phyloP scores from a whole-genome alignment of 2,113 vertebrate species.

The Odontesthes bonariensis region DNA sequence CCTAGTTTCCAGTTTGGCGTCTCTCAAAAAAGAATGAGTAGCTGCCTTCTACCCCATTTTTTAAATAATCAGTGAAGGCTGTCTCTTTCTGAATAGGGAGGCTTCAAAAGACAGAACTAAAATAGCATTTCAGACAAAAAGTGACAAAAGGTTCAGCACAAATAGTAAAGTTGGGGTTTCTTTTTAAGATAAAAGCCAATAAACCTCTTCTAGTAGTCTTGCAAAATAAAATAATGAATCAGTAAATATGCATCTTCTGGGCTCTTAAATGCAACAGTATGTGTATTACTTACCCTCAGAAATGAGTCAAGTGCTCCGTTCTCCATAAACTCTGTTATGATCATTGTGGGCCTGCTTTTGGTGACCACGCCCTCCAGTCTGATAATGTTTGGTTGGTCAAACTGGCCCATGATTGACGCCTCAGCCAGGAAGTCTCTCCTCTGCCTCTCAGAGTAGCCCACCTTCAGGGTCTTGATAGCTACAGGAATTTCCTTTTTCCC shows the following conservation, averaged over 20 bases:
- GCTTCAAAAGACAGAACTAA: too few relatives aligned
- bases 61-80: too few relatives aligned
- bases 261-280: background rate
- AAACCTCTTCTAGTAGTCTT: too few relatives aligned
- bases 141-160: too few relatives aligned
- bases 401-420: conserved; percentile 97
- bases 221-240: background rate
- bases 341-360: conserved; percentile 92
- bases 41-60: background rate
- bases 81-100: too few relatives aligned
- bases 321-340: conserved; percentile 99
- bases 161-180: too few relatives aligned
- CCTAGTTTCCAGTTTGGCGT: too few relatives aligned
- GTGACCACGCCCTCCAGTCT: conserved; percentile 83
- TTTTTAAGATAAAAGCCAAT: too few relatives aligned
- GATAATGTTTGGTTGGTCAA: conserved; percentile 95
- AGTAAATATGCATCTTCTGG: background rate
- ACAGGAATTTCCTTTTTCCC: conserved; percentile 93
- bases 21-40: background rate
- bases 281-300: conserved; percentile 86
- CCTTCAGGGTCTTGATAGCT: conserved; percentile 94
- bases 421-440: conserved; percentile 94
- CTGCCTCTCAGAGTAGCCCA: conserved; percentile 93
- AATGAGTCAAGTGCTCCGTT: conserved; percentile 96
- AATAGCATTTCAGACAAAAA: too few relatives aligned